Conservation (phyloP, 1,140 invertebrate species). For the Pseudoatta argentina region DNA sequence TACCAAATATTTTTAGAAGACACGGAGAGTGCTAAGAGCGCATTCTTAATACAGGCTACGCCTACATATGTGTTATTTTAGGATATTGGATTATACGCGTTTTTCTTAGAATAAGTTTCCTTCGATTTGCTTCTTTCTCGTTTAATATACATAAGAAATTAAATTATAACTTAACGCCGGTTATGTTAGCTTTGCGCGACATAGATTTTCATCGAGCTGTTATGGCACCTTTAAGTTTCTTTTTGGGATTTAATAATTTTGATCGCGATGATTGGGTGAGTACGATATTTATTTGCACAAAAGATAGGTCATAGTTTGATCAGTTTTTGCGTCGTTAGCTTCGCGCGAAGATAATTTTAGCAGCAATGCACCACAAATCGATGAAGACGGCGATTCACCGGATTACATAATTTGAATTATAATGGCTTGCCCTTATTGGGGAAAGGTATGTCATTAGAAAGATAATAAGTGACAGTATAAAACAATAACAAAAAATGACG, state of each 20-base stretch:
- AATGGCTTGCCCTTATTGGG: neutral
- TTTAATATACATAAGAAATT: neutral
- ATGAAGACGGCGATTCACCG: neutral
- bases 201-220: neutral
- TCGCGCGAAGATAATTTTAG: constrained; percentile 5
- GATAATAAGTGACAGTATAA: neutral
- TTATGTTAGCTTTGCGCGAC: constrained; percentile 5
- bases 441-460: neutral
- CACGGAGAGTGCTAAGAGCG: constrained; percentile 28
- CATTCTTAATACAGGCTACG: neutral
- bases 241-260: constrained; percentile 2
- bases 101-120: constrained; percentile 37
- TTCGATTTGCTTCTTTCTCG: constrained; percentile 54
- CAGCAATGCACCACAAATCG: neutral
- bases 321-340: constrained; percentile 6
- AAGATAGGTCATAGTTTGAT: constrained; percentile 4
- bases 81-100: constrained; percentile 52
- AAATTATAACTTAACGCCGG: constrained; percentile 14
- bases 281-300: neutral
- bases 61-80: constrained; percentile 42
- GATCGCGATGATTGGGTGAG: neutral
- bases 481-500: constrained; percentile 31
- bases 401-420: neutral
- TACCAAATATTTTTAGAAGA: neutral
- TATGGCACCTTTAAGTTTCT: neutral